phyloP scores from a whole-genome alignment of 2,888 invertebrate genomes.

The Galerucella pusilla region DNA sequence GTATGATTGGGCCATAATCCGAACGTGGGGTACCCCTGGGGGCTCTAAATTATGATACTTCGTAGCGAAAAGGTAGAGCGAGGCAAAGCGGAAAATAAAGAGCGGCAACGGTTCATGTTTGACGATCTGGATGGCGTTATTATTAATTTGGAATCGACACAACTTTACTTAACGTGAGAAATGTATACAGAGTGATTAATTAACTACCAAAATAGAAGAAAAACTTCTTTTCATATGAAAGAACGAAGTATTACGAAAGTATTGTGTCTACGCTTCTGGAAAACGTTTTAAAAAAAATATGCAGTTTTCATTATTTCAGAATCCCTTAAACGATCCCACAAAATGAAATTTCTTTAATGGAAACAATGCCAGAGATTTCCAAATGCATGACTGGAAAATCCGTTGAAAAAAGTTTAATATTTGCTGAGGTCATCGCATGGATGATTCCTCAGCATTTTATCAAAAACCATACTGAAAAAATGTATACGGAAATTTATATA shows the following conservation, averaged over 20 bases:
- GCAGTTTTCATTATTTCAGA: conserved; percentile 18
- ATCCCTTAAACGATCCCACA: conserved; percentile 25
- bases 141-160: conserved; percentile 28
- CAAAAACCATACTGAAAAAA: conserved; percentile 44
- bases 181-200: not conserved
- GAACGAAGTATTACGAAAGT: not conserved
- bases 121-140: conserved; percentile 23
- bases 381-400: conserved; percentile 18
- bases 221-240: not conserved
- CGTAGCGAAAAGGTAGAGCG: conserved; percentile 32
- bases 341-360: conserved; percentile 34
- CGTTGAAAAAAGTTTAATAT: conserved; percentile 39
- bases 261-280: not conserved
- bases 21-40: conserved; percentile 51
- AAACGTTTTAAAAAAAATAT: conserved; percentile 7
- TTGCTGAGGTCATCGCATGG: conserved; percentile 35
- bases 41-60: conserved; percentile 53
- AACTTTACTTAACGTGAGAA: not conserved
- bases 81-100: conserved; percentile 15
- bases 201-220: not conserved
- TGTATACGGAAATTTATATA: conserved; percentile 44
- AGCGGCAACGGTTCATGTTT: conserved; percentile 20
- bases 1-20: conserved; percentile 54
- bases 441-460: conserved; percentile 42
- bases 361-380: conserved; percentile 26